phyloP scores from a whole-genome alignment of 2,888 invertebrate genomes.

The Calliopum simillimum region DNA sequence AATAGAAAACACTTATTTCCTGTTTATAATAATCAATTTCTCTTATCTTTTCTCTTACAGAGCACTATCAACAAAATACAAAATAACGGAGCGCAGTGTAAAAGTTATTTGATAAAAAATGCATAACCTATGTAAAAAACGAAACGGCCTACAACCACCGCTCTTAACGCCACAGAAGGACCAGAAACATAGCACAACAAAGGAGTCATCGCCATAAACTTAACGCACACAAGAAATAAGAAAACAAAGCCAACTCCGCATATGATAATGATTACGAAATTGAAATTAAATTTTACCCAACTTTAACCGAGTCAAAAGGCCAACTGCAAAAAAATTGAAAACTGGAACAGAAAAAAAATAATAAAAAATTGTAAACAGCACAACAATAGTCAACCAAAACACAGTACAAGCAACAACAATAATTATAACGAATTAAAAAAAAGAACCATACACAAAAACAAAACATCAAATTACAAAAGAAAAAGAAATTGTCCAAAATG shows the following conservation, averaged over 20 bases:
- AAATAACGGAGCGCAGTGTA: neutral
- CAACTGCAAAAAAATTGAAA: slow-evolving; percentile 7
- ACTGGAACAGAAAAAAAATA: slow-evolving; percentile 3
- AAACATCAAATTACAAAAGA: slow-evolving; percentile 19
- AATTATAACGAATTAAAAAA: slow-evolving; percentile 23
- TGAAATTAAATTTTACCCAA: neutral
- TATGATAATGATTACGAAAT: neutral
- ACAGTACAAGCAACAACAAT: slow-evolving; percentile 20
- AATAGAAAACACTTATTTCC: neutral
- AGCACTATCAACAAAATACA: neutral
- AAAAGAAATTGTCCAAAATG: slow-evolving; percentile 50
- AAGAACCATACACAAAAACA: too few species aligned
- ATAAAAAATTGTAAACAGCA: slow-evolving; percentile 17
- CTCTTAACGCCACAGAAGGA: neutral
- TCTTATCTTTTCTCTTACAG: slow-evolving; percentile 7
- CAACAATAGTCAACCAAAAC: slow-evolving; percentile 18
- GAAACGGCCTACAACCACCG: slow-evolving; percentile 4
- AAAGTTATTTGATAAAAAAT: slow-evolving; percentile 21
- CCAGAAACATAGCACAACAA: slow-evolving; percentile 19
- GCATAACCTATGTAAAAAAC: slow-evolving; percentile 5
- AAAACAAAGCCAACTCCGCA: neutral
- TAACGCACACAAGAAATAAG: slow-evolving; percentile 9
- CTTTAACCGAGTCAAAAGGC: neutral
- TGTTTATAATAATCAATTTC: neutral
- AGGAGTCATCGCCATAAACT: neutral